Percentiles rank a stretch among this genome's conserved stretches.
phyloP scores from a whole-genome alignment of 2,113 vertebrate genomes.

The Laterallus jamaicensis region DNA sequence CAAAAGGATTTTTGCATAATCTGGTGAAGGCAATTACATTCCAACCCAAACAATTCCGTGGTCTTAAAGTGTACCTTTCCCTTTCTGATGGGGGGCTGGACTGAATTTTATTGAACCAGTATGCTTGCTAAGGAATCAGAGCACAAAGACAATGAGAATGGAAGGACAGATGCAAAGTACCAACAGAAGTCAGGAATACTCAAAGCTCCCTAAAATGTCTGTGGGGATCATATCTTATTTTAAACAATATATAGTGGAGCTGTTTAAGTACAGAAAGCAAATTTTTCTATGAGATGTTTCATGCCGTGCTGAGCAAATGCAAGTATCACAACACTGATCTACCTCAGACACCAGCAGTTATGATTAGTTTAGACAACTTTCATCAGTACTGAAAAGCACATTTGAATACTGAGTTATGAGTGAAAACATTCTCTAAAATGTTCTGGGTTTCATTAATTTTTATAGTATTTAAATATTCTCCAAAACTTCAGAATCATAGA shows the following conservation, averaged over 20 bases:
- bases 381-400: background rate
- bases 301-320: background rate
- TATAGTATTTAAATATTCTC: background rate
- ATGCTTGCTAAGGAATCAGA: background rate
- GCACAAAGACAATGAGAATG: background rate
- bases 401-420: background rate
- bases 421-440: background rate
- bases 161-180: background rate
- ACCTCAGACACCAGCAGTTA: background rate
- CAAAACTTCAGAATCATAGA: background rate
- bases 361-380: background rate
- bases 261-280: background rate
- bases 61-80: background rate
- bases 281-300: background rate
- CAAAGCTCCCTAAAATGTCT: background rate
- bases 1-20: background rate
- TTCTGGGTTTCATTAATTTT: background rate
- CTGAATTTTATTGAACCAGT: background rate
- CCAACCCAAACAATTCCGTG: too few relatives aligned
- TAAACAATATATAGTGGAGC: background rate
- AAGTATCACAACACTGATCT: background rate
- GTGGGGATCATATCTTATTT: background rate
- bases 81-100: background rate
- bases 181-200: background rate
- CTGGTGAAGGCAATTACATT: background rate